phyloP scores from a whole-genome alignment of 2,888 invertebrate genomes.

The Heteromyza rotundicornis region DNA sequence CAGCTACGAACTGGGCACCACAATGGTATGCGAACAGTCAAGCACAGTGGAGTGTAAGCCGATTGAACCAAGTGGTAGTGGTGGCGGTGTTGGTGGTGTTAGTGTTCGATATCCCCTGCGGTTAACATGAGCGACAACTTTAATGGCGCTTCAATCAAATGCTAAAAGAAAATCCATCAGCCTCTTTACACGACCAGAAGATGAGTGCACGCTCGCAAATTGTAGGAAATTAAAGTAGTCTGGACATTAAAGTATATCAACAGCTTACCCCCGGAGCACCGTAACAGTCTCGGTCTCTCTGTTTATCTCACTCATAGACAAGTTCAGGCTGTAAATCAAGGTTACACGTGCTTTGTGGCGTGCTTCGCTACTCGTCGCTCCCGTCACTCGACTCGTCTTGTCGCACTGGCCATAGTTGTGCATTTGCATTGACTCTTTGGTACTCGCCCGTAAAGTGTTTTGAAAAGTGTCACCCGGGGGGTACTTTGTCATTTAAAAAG shows the following conservation, averaged over 20 bases:
- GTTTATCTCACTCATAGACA: not conserved
- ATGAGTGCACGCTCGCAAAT: not conserved
- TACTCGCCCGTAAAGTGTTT: constrained; percentile 49
- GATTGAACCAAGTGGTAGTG: too few species aligned
- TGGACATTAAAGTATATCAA: too few species aligned
- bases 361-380: not conserved
- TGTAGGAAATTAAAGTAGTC: not conserved
- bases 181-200: not conserved
- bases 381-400: too few species aligned
- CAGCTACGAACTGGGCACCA: too few species aligned
- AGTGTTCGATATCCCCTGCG: too few species aligned
- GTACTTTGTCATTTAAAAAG: constrained; percentile 53
- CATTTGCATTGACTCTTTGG: not conserved
- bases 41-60: too few species aligned
- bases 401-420: too few species aligned
- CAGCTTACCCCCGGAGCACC: too few species aligned
- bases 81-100: too few species aligned
- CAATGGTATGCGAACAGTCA: too few species aligned
- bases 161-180: not conserved
- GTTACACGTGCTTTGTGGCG: constrained; percentile 11
- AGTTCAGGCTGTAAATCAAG: constrained; percentile 17
- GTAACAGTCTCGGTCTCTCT: too few species aligned
- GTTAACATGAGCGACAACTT: constrained; percentile 2
- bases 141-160: constrained; percentile 1
- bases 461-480: constrained; percentile 52